A percentile compares a stretch with the other conserved stretches of the same genome.
Evolutionary conservation across 2,888 invertebrate species (phyloP).

Genomic region (Acheta domesticus): DNA sequence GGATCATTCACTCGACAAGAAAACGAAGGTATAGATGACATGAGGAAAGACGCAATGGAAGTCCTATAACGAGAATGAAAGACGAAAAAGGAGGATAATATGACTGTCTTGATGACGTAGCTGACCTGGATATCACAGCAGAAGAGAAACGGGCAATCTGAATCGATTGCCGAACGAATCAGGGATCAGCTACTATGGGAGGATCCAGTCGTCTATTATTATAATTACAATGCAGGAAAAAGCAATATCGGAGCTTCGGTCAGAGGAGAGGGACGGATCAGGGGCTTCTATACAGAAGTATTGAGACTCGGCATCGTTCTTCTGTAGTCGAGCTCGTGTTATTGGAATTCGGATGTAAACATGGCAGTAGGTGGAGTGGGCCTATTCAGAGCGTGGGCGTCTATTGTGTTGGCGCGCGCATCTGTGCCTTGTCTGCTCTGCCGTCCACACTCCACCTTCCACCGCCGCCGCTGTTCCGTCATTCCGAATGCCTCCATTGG

Average conservation of each 20-base stretch:
- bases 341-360: slow-evolving; percentile 1
- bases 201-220: background rate
- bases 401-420: background rate
- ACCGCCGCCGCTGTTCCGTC: background rate
- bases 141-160: too few relatives aligned
- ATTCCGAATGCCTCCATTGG: too few relatives aligned
- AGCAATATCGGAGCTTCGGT: background rate
- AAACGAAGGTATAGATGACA: too few relatives aligned
- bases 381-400: background rate
- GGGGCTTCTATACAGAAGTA: slow-evolving; percentile 5
- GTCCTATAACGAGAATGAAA: too few relatives aligned
- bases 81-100: too few relatives aligned
- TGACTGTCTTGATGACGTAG: too few relatives aligned
- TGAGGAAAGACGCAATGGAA: too few relatives aligned
- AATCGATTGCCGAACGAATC: too few relatives aligned
- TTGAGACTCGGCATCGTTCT: slow-evolving; percentile 2
- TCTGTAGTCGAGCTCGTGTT: background rate
- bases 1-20: too few relatives aligned
- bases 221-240: background rate
- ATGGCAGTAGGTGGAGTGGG: background rate
- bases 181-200: background rate
- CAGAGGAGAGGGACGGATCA: background rate
- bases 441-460: background rate
- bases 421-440: background rate
- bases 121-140: too few relatives aligned